These are phyloP conservation scores for Gephyroberyx darwinii DNA, from an alignment of 2,797 vertebrate species.

Conservation along the genomic window DNA sequence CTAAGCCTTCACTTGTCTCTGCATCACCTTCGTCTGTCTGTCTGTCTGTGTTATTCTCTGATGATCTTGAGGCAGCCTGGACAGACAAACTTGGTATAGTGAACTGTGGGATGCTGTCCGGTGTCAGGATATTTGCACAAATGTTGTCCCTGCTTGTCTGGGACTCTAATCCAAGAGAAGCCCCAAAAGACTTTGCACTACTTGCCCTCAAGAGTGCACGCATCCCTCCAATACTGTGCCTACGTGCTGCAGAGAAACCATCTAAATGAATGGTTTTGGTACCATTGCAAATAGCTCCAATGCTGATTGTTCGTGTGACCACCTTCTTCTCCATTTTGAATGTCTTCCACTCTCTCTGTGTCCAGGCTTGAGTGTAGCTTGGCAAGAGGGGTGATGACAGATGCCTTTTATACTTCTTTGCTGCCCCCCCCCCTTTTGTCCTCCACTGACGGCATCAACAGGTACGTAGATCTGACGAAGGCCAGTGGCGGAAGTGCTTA, in stretches of 20 bases:
- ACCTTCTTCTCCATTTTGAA: slow-evolving; percentile 66
- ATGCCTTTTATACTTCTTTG: slow-evolving; percentile 69
- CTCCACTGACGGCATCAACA: slow-evolving; percentile 43
- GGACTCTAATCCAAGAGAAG: slow-evolving; percentile 65
- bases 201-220: slow-evolving; percentile 72
- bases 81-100: slow-evolving; percentile 76
- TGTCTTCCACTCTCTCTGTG: slow-evolving; percentile 7
- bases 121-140: slow-evolving; percentile 76
- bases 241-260: slow-evolving; percentile 57
- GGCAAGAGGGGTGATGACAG: background rate
- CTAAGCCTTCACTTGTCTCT: slow-evolving; percentile 40
- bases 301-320: slow-evolving; percentile 75
- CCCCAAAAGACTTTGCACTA: slow-evolving; percentile 64
- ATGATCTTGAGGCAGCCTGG: slow-evolving; percentile 31
- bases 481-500: slow-evolving; percentile 57
- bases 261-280: slow-evolving; percentile 19
- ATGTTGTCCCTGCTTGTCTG: slow-evolving; percentile 73
- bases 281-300: slow-evolving; percentile 57
- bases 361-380: slow-evolving; percentile 9
- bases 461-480: slow-evolving; percentile 62
- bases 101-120: slow-evolving; percentile 82
- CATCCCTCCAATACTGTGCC: slow-evolving; percentile 76
- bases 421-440: slow-evolving; percentile 19
- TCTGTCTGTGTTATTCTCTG: slow-evolving; percentile 44
- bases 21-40: slow-evolving; percentile 27